Evolutionary conservation across 2,797 vertebrate species (phyloP), one percentile per base, ranked within the genome.

Genomic region (Scolopax bukidnonensis): DNA sequence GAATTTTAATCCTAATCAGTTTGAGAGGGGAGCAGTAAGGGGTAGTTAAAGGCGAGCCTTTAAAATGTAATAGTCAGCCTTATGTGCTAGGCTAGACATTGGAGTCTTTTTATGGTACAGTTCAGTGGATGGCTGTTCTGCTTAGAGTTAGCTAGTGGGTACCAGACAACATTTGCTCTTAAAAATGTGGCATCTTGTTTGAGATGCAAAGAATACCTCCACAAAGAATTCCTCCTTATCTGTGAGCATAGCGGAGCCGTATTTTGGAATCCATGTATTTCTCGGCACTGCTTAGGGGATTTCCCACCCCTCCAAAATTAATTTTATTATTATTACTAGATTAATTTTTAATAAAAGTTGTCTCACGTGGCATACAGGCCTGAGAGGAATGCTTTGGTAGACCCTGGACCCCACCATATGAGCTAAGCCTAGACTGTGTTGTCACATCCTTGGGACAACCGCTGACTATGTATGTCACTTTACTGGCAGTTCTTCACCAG

Each of bases 1-100:
- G 57, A 61, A 74, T 51, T 94, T 92, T 92, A 92, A 94, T 95
- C 84, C 91, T 92, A 85, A 94, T 94, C 81, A 57, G 41, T 84
- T 81, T 94, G 51, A 2, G 25, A 83, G 33, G 53, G 60, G 57
- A 74, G 74, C 75, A 82, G 70, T 47, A 74, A 45, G 56, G 74
- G 63, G 48, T 32, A 90, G 85, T 88, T 57, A 68, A 79, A 95
- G 33, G 41, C 17, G 12, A 60, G 78, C 57, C 80, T 84, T 91
- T 90, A 90, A 91, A 94, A 71, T 1, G 3, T 84, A 82, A 54
- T 43, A 87, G 82, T 59, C 56, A 85, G 80, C 80, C 88, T 88
- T 54, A 69, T 36, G 80, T 82, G 67, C 73, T 77, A 54, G 60
- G 59, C 70, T 63, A 70, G 77, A 28, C 59, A 28, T 12, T 56